Conservation (phyloP, 2,113 vertebrate genomes). For the Leucosticte australis region DNA sequence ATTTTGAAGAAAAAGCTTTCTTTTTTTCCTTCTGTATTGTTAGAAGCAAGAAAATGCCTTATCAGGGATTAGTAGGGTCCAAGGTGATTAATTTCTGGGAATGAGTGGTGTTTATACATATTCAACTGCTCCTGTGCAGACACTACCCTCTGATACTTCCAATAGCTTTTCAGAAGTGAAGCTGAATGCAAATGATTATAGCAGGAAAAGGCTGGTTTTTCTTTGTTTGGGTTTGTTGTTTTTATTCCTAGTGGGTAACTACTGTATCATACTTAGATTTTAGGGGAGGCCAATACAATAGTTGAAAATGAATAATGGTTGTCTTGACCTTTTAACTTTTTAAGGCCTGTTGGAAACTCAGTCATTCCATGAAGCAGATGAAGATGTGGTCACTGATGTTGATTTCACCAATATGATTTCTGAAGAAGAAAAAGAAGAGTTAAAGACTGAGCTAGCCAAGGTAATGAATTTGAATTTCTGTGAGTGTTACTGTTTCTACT, state of each 20-base stretch:
- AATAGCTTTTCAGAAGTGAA: neutral
- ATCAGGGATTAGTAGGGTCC: neutral
- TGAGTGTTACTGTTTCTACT: neutral
- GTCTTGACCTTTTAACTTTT: slow-evolving; percentile 2
- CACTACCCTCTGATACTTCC: neutral
- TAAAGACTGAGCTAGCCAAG: slow-evolving; percentile 86
- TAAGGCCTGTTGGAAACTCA: slow-evolving; percentile 88
- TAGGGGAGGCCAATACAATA: neutral
- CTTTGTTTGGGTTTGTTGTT: neutral
- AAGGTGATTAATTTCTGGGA: neutral
- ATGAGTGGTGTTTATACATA: neutral
- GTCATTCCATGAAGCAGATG: slow-evolving; percentile 82
- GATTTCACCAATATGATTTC: slow-evolving; percentile 82
- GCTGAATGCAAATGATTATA: neutral
- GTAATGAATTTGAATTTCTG: slow-evolving; percentile 67
- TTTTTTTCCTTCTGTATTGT: neutral
- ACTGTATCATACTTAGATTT: neutral
- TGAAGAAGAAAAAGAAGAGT: slow-evolving; percentile 91
- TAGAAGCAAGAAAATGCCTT: neutral
- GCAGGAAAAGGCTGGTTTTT: neutral
- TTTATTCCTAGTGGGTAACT: neutral
- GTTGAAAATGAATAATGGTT: neutral
- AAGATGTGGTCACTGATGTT: slow-evolving; percentile 81
- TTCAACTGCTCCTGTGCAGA: neutral
- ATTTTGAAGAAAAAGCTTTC: neutral